Conservation (phyloP, 1,140 invertebrate genomes). For the Papilio helenus region DNA sequence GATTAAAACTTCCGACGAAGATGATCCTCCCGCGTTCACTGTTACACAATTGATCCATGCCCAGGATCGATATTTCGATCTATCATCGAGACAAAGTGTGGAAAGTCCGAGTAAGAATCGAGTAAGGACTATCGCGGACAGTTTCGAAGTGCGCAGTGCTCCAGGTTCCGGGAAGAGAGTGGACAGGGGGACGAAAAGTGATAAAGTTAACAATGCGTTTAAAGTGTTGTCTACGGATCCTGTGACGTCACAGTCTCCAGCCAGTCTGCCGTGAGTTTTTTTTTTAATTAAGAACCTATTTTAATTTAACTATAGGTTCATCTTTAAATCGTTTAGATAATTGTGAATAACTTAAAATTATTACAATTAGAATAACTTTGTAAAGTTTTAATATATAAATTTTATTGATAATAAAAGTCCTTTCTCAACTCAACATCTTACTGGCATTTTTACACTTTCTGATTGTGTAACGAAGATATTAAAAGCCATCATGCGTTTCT, state of each 20-base stretch:
- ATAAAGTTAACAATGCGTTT: slow-evolving; percentile 47
- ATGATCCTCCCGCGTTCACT: slow-evolving; percentile 62
- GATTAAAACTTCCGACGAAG: slow-evolving; percentile 41
- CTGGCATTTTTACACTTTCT: not conserved
- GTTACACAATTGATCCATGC: slow-evolving; percentile 76
- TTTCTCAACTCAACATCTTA: not conserved
- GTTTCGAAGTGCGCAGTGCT: slow-evolving; percentile 60
- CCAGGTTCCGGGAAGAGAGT: slow-evolving; percentile 53
- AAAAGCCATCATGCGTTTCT: not conserved
- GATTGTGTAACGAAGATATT: slow-evolving; percentile 2
- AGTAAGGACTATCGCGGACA: slow-evolving; percentile 46
- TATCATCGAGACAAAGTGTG: slow-evolving; percentile 51
- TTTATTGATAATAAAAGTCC: not conserved
- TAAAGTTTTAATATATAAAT: no score
- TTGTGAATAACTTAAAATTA: no score
- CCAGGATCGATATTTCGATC: slow-evolving; percentile 75
- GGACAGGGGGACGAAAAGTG: slow-evolving; percentile 36
- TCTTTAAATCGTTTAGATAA: no score
- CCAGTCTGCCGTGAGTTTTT: slow-evolving; percentile 64
- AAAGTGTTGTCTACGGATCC: slow-evolving; percentile 59
- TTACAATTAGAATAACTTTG: no score
- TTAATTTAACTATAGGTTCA: slow-evolving; percentile 11
- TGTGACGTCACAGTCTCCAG: slow-evolving; percentile 48
- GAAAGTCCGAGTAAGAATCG: slow-evolving; percentile 46
- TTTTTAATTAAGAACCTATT: slow-evolving; percentile 23